Evolutionary conservation across 2,113 vertebrate genomes (phyloP).

Genomic region (Mionectes macconnelli): DNA sequence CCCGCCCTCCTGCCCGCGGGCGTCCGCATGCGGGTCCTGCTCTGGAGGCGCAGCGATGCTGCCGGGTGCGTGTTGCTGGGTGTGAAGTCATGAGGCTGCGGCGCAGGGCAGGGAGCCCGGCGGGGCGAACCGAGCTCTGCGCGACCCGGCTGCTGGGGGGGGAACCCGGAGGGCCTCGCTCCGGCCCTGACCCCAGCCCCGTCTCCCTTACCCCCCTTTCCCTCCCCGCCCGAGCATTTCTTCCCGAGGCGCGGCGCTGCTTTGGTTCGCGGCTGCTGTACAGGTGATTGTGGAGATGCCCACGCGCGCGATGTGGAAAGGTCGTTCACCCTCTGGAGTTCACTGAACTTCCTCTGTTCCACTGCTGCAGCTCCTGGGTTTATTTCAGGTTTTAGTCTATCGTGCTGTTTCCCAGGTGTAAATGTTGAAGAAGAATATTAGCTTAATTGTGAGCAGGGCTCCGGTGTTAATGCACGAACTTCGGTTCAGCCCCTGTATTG

Average conservation of each 20-base stretch:
- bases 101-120: neutral
- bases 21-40: neutral
- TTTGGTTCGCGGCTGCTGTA: neutral
- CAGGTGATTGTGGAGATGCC: neutral
- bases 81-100: neutral
- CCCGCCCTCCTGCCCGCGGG: fast-evolving
- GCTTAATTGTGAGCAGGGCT: neutral
- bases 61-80: fast-evolving
- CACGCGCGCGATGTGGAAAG: fast-evolving
- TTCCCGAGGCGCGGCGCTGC: neutral
- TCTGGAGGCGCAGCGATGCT: neutral
- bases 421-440: neutral
- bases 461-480: neutral
- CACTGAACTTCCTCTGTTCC: too few species aligned
- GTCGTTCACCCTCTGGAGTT: neutral
- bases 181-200: neutral
- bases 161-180: neutral
- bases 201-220: too few species aligned
- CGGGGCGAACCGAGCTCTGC: neutral
- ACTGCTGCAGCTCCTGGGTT: neutral
- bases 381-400: neutral
- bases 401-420: fast-evolving
- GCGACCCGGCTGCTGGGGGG: too few species aligned
- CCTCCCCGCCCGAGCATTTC: too few species aligned
- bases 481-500: fast-evolving